Evolutionary conservation across 2,113 vertebrate genomes (phyloP).

Genomic region (Lampris megalopsis): DNA sequence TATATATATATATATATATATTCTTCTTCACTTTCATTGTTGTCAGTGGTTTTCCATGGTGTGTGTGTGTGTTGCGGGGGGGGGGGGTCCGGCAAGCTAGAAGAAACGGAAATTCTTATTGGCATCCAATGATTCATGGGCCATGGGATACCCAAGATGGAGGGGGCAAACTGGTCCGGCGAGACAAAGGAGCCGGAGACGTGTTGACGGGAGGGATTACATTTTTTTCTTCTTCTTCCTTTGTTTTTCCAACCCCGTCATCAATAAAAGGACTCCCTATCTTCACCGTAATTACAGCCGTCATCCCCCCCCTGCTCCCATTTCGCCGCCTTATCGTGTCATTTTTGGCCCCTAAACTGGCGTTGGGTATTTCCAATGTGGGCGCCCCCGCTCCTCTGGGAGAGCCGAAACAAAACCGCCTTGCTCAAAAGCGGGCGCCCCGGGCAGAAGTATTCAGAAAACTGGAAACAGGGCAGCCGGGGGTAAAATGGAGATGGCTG

Average conservation of each 20-base stretch:
- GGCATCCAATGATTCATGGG: background rate
- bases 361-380: background rate
- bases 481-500: slow-evolving; percentile 1
- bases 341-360: background rate
- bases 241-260: background rate
- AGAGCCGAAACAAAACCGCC: background rate
- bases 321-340: background rate
- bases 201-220: background rate
- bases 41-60: too few relatives aligned
- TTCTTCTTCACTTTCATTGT: too few relatives aligned
- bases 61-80: too few relatives aligned
- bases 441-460: slow-evolving; percentile 2
- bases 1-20: too few relatives aligned
- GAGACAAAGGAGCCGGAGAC: slow-evolving; percentile 3
- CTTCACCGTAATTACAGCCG: slow-evolving; percentile 1
- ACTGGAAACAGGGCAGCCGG: background rate
- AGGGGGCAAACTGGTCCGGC: background rate
- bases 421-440: background rate
- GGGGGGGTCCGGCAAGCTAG: background rate
- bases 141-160: background rate
- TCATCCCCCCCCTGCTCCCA: background rate
- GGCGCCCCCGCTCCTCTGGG: background rate
- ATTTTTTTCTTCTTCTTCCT: background rate
- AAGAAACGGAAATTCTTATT: slow-evolving; percentile 1
- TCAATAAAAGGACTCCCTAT: background rate